Conservation (phyloP, 2,888 invertebrate species). For the Germaria angustata region DNA sequence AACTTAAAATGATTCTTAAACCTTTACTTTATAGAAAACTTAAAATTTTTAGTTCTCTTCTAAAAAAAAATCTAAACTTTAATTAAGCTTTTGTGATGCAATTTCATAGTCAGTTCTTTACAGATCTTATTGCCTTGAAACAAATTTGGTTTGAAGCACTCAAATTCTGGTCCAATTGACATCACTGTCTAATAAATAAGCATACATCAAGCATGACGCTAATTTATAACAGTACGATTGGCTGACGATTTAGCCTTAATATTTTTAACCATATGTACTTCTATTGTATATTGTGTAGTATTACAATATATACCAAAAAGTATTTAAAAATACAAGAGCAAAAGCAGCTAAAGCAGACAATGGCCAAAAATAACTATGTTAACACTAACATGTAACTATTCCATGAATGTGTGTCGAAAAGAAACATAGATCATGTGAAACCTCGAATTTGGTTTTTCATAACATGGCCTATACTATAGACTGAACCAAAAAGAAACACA, state of each 20-base stretch:
- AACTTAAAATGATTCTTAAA: too few species aligned
- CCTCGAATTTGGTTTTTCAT: conserved; percentile 56
- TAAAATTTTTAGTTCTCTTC: too few species aligned
- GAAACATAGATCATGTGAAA: conserved; percentile 57
- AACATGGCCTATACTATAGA: conserved; percentile 50
- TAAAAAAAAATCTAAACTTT: too few species aligned
- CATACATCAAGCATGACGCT: neutral
- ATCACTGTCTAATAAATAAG: neutral
- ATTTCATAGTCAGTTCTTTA: too few species aligned
- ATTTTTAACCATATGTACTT: conserved; percentile 44
- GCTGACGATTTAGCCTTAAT: conserved; percentile 31
- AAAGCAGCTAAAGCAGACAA: conserved; percentile 17
- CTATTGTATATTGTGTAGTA: too few species aligned
- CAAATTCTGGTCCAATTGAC: neutral
- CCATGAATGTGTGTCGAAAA: conserved; percentile 24
- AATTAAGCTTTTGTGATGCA: too few species aligned
- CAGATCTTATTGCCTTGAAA: too few species aligned
- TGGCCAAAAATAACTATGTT: conserved; percentile 22
- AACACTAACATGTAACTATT: conserved; percentile 32
- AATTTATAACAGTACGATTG: conserved; percentile 19
- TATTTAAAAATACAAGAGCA: neutral
- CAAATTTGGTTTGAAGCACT: neutral
- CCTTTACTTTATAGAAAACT: too few species aligned
- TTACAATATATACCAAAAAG: conserved; percentile 28
- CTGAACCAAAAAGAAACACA: conserved; percentile 1